A percentile compares a stretch with the other conserved stretches of the same genome.
phyloP scores from a whole-genome alignment of 2,113 vertebrate species.

The Thamnaconus septentrionalis region DNA sequence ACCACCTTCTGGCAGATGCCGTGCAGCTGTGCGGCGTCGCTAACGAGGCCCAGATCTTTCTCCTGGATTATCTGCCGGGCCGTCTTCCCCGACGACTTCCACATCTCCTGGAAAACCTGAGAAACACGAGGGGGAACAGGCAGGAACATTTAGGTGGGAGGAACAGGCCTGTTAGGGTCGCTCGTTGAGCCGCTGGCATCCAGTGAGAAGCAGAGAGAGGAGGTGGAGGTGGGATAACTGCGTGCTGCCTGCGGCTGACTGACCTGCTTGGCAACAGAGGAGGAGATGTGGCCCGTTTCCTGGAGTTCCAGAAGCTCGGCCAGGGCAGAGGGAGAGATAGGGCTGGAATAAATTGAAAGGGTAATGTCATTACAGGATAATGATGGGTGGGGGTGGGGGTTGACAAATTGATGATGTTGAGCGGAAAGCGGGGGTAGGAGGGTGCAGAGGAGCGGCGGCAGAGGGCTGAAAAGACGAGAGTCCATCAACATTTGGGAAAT shows the following conservation, averaged over 20 bases:
- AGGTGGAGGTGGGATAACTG: conserved; percentile 14
- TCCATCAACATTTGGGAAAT: conserved; percentile 18
- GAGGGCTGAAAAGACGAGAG: background rate
- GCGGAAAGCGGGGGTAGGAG: background rate
- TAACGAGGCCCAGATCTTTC: conserved; percentile 82
- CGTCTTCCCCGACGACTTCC: conserved; percentile 79
- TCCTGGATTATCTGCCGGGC: conserved; percentile 83
- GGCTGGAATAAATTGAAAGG: conserved; percentile 70
- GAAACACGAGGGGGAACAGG: conserved; percentile 7
- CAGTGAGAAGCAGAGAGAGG: background rate
- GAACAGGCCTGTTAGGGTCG: too few species aligned
- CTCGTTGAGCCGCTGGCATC: background rate
- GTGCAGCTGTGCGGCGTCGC: conserved; percentile 78
- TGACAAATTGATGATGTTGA: conserved; percentile 29
- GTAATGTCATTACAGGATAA: conserved; percentile 27
- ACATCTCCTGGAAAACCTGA: conserved; percentile 83
- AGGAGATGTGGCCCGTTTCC: conserved; percentile 83
- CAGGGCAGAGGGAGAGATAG: conserved; percentile 77
- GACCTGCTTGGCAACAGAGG: conserved; percentile 86
- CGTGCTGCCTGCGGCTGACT: conserved; percentile 44
- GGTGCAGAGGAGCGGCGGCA: conserved; percentile 7
- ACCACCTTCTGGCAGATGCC: conserved; percentile 84
- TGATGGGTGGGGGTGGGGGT: conserved; percentile 16
- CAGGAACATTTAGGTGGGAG: too few species aligned
- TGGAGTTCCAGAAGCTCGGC: conserved; percentile 88